Percentiles rank a stretch among this genome's conserved stretches.
phyloP scores from a whole-genome alignment of 2,797 vertebrate genomes.

The Orestias chungarensis region DNA sequence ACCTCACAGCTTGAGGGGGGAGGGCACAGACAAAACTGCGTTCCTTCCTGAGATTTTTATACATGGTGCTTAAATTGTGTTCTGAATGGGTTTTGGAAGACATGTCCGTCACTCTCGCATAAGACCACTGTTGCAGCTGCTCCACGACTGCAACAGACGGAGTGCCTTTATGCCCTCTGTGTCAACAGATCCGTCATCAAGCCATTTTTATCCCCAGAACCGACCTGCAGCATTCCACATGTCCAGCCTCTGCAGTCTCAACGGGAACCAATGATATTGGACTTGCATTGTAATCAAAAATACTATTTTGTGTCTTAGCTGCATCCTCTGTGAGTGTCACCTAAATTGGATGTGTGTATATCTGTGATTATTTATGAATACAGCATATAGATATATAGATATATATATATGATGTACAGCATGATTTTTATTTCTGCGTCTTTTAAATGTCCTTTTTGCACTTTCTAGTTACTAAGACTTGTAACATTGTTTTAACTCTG shows the following conservation, averaged over 20 bases:
- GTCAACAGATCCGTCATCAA: conserved; percentile 38
- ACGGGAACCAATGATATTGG: conserved; percentile 45
- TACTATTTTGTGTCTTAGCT: conserved; percentile 72
- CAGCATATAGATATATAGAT: conserved; percentile 51
- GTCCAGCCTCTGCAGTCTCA: conserved; percentile 39
- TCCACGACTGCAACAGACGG: conserved; percentile 63
- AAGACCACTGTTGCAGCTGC: conserved; percentile 57
- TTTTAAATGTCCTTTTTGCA: conserved; percentile 89
- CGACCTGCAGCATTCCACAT: conserved; percentile 65
- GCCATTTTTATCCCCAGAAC: conserved; percentile 27
- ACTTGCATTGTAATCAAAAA: conserved; percentile 52
- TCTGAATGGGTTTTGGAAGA: conserved; percentile 4
- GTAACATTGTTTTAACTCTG: conserved; percentile 88
- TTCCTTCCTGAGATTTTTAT: conserved; percentile 38
- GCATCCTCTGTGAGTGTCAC: conserved; percentile 76
- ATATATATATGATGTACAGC: conserved; percentile 86
- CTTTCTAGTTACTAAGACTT: conserved; percentile 91
- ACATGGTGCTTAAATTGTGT: conserved; percentile 39
- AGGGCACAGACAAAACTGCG: conserved; percentile 45
- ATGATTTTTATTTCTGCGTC: conserved; percentile 87
- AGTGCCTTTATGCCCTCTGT: conserved; percentile 78
- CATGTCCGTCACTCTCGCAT: conserved; percentile 39
- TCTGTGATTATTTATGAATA: conserved; percentile 90
- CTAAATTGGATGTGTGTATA: conserved; percentile 87
- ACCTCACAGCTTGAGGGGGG: conserved; percentile 20